Conservation (phyloP, 2,888 invertebrate species). For the Caenorhabditis doughertyi region DNA sequence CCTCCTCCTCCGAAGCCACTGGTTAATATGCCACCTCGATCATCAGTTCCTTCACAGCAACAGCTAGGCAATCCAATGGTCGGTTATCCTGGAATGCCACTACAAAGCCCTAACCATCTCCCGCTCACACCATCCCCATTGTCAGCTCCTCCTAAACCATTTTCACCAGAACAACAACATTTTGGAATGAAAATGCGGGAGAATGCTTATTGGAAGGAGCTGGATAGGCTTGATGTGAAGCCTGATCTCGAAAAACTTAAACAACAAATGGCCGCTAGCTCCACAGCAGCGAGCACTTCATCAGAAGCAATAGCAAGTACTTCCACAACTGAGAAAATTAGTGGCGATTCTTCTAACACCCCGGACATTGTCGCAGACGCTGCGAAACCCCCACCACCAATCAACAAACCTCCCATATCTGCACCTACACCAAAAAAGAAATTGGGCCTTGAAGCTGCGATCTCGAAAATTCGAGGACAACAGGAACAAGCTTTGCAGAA, state of each 20-base stretch:
- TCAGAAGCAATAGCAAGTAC: not conserved
- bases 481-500: conserved; percentile 51
- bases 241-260: conserved; percentile 36
- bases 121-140: conserved; percentile 57
- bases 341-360: not conserved
- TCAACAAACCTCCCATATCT: conserved; percentile 12
- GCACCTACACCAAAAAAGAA: conserved; percentile 43
- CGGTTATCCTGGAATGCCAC: conserved; percentile 55
- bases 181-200: conserved; percentile 46
- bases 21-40: conserved; percentile 13
- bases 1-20: conserved; percentile 67
- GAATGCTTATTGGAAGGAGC: conserved; percentile 20
- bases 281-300: not conserved
- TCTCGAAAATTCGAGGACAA: conserved; percentile 46
- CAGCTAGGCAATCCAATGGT: conserved; percentile 51
- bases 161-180: conserved; percentile 46
- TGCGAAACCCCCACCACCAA: not conserved
- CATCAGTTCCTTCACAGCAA: conserved; percentile 15
- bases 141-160: conserved; percentile 53
- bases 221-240: conserved; percentile 34
- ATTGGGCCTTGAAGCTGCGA: conserved; percentile 42
- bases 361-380: not conserved
- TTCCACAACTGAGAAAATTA: not conserved
- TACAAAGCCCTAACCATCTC: conserved; percentile 53
- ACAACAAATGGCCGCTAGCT: conserved; percentile 4